Evolutionary conservation across 2,113 vertebrate genomes (phyloP), one percentile per base, ranked within the genome.

Genomic region (Nannobrachium achirus): DNA sequence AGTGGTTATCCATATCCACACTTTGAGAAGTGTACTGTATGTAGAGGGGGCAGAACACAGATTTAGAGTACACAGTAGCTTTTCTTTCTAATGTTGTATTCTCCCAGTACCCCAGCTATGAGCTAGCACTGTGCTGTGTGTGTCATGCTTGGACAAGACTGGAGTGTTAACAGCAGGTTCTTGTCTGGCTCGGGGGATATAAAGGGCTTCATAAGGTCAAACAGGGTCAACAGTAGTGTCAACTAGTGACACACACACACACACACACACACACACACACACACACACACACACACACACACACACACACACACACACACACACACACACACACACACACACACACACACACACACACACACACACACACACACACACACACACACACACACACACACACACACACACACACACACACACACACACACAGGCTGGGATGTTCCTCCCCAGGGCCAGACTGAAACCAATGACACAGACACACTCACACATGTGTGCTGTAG

Each of bases 231-330:
- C 18, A 0, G 13, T 2, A 53, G 49, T 72, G 69, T 83, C 76
- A 86, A 84, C 25, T 10, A 11, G 18, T 56, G 71, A 77, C 80
- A 77, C 78, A 83, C 78, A 76, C 58, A 20, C 62, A 63, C 58
- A 78, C 56, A 33, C 20, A 59, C 13, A 53, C 51, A 53, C 65
- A 67, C 10, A 16, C 15, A 19, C 42, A 45, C 8, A 14, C 9
- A 52, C 48, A 50, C 50, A 52, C n/a, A n/a, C n/a, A n/a, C n/a
- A n/a, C n/a, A n/a, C n/a, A n/a, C n/a, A n/a, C n/a, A n/a, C n/a
- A n/a, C n/a, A n/a, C n/a, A n/a, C 52, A 14, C 53, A 16, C 33
- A 57, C 55, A 15, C 55, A 50, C 46, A 57, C 42, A 49, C 25
- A 42, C 62, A 25, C 10, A 10, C 9, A 10, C 50, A 49, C 63